Evolutionary conservation across 2,113 vertebrate genomes (phyloP), one percentile per base, ranked within the genome.

Genomic region (Rana temporaria): DNA sequence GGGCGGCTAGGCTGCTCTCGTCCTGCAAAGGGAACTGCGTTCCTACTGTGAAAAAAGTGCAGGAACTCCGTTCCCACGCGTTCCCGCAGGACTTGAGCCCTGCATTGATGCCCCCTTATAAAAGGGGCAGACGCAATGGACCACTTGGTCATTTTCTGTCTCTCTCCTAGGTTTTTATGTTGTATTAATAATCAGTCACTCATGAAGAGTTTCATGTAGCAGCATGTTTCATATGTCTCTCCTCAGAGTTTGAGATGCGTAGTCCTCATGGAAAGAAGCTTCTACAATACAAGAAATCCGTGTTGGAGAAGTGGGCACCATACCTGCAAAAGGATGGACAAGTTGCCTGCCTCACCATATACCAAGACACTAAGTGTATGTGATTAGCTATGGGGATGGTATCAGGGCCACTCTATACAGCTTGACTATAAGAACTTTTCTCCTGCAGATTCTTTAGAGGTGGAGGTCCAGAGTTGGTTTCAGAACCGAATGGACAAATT

Each of bases 391-490:
- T 17, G 3, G 17, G 7, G 6, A n/a, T n/a, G 22, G 18, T 57
- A 7, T 14, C 42, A 17, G 18, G 7, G 30, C n/a, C 19, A 48
- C 19, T 38, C 34, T 6, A 8, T 18, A 22, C 1, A 12, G 15
- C 1, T 55, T 3, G 32, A 0, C 18, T 6, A 30, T 24, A 57
- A 15, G 34, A 7, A n/a, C 17, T 19, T 17, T 15, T 8, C 22
- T 3, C 5, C 6, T 74, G 38, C 84, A 98, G 97, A 85, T 67
- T 90, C 90, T 2, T 82, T 93, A 66, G 81, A 82, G 2, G 16
- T 90, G 78, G 86, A 85, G 53, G 87, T 95, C 76, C 97, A 87
- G 77, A 94, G 97, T 81, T 95, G 94, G 93, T 98, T 91, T 78
- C 85, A 90, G 78, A 86, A 97, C 84, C 91, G 96, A 26, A 85